Percentiles rank a stretch among this genome's conserved stretches.
Conservation (phyloP, 1,140 invertebrate genomes). For the Ceratosolen solmsi region DNA sequence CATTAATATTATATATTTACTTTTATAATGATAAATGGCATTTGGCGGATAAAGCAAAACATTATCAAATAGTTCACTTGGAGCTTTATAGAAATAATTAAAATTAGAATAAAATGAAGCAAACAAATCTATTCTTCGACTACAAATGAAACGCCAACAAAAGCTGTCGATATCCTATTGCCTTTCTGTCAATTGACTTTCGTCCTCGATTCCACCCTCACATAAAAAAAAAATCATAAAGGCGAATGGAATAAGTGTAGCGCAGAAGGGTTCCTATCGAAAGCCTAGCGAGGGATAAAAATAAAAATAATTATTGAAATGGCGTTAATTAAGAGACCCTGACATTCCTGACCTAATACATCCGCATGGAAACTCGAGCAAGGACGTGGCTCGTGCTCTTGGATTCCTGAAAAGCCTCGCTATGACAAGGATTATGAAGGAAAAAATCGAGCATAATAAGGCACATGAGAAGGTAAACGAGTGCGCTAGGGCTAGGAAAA, state of each 20-base stretch:
- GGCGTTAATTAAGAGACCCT: constrained; percentile 53
- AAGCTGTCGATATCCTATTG: not conserved
- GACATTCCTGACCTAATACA: constrained; percentile 52
- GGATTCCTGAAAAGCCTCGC: not conserved
- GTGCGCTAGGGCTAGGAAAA: not conserved
- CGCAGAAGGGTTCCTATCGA: not conserved
- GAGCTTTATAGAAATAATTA: no score
- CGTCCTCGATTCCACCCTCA: not conserved
- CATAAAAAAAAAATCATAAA: not conserved
- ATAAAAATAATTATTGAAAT: constrained; percentile 29
- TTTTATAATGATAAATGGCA: no score
- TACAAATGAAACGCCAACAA: not conserved
- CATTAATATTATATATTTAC: no score
- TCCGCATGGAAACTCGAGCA: constrained; percentile 44
- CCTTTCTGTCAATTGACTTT: not conserved
- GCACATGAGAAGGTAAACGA: not conserved
- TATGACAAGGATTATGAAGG: not conserved
- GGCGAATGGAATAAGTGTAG: not conserved
- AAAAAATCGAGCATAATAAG: constrained; percentile 6
- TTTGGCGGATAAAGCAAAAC: no score
- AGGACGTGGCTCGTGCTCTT: constrained; percentile 2
- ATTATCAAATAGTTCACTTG: no score
- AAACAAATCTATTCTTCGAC: not conserved
- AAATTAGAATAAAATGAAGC: no score
- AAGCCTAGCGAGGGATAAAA: not conserved